phyloP scores from a whole-genome alignment of 1,140 invertebrate species.

The Drosophila triauraria region DNA sequence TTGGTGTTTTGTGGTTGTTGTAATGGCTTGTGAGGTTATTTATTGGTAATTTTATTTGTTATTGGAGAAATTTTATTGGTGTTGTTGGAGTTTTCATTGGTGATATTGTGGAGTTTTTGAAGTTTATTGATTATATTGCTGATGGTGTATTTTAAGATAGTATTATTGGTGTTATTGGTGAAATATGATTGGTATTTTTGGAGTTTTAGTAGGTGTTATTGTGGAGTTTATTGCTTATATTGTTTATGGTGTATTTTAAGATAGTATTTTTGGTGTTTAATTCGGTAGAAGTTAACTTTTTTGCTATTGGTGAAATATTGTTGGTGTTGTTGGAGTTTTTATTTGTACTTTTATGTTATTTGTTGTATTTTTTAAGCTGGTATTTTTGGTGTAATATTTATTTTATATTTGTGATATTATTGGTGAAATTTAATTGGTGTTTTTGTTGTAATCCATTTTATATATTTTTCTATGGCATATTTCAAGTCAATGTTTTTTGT shows the following conservation, averaged over 20 bases:
- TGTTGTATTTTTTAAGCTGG: slow-evolving; percentile 4
- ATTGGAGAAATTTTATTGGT: background rate
- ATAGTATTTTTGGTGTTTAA: too few relatives aligned
- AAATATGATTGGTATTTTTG: background rate
- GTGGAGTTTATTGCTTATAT: background rate
- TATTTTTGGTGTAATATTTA: background rate
- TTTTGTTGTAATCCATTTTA: background rate
- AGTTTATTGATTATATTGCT: background rate
- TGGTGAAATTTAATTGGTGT: background rate
- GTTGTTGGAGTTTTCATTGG: background rate
- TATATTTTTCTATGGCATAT: background rate
- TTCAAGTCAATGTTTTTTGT: background rate
- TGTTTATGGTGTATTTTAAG: background rate
- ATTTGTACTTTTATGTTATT: too few relatives aligned
- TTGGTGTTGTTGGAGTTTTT: background rate
- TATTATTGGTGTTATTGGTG: background rate
- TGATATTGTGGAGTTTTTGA: background rate
- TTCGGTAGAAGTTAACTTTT: too few relatives aligned
- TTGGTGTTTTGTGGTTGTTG: too few relatives aligned
- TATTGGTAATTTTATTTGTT: background rate
- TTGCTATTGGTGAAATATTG: background rate
- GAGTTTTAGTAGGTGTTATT: slow-evolving; percentile 1
- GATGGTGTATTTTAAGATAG: too few relatives aligned
- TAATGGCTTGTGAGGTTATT: too few relatives aligned
- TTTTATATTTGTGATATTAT: background rate